Evolutionary conservation across 2,797 vertebrate genomes (phyloP).

Genomic region (Sebastes cheni): DNA sequence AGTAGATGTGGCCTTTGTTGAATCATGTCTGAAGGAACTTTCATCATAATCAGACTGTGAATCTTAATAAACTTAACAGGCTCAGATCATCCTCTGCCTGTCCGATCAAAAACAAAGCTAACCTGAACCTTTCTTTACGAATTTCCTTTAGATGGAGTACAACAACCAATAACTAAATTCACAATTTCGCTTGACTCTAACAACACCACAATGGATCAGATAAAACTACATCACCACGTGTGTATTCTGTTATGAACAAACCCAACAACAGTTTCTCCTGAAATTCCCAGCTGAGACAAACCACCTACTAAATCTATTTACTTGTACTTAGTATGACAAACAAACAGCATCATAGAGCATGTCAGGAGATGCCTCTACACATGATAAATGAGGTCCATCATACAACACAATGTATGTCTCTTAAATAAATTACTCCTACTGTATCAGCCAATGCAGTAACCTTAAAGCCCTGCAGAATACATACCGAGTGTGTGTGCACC

Average conservation of each 20-base stretch:
- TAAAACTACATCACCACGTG: background rate
- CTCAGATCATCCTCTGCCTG: background rate
- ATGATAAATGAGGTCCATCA: slow-evolving; percentile 9
- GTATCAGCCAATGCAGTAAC: background rate
- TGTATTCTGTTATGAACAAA: background rate
- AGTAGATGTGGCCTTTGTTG: background rate
- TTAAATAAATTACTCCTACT: background rate
- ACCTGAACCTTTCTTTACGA: background rate
- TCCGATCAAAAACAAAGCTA: background rate
- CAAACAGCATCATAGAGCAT: background rate
- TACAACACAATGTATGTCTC: background rate
- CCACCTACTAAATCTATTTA: background rate
- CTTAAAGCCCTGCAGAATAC: background rate
- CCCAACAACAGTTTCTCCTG: background rate
- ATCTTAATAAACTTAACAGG: background rate
- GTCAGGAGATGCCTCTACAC: background rate
- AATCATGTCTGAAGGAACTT: background rate
- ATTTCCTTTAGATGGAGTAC: background rate
- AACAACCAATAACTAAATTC: background rate
- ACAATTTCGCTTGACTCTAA: background rate
- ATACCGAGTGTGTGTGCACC: background rate
- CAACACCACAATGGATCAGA: background rate
- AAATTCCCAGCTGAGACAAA: background rate
- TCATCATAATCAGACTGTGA: background rate
- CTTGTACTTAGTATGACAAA: background rate